Percentiles rank a stretch among this genome's conserved stretches.
Evolutionary conservation across 1,140 invertebrate genomes (phyloP).

Genomic region (Solenopsis fugax): DNA sequence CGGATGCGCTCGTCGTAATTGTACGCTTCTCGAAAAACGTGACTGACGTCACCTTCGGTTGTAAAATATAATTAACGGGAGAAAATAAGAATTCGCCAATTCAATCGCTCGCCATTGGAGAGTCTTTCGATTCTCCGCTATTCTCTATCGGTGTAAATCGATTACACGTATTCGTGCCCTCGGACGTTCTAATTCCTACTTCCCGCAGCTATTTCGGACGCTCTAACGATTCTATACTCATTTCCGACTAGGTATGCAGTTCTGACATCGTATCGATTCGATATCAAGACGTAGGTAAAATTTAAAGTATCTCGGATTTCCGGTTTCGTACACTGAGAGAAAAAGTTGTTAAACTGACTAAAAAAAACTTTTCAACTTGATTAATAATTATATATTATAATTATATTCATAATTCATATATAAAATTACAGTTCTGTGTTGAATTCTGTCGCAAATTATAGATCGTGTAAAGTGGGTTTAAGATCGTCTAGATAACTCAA

Average conservation of each 20-base stretch:
- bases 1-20: conserved; percentile 22
- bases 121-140: not conserved
- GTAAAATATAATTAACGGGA: conserved; percentile 27
- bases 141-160: conserved; percentile 29
- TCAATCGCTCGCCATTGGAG: not conserved
- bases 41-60: not conserved
- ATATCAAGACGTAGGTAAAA: conserved; percentile 6
- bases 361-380: no score
- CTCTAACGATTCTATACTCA: conserved; percentile 41
- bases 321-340: not conserved
- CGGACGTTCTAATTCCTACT: conserved; percentile 47
- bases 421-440: no score
- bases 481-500: not conserved
- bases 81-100: not conserved
- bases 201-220: conserved; percentile 46
- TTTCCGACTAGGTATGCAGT: not conserved
- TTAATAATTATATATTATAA: no score
- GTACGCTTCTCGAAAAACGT: not conserved
- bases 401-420: no score
- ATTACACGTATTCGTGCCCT: conserved; percentile 32
- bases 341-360: no score
- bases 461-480: no score
- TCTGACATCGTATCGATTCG: conserved; percentile 20
- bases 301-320: conserved; percentile 8
- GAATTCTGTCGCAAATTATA: no score